Percentiles rank a stretch among this genome's conserved stretches.
Conservation (phyloP, 2,797 vertebrate species). For the Paramormyrops hopkinsi region DNA sequence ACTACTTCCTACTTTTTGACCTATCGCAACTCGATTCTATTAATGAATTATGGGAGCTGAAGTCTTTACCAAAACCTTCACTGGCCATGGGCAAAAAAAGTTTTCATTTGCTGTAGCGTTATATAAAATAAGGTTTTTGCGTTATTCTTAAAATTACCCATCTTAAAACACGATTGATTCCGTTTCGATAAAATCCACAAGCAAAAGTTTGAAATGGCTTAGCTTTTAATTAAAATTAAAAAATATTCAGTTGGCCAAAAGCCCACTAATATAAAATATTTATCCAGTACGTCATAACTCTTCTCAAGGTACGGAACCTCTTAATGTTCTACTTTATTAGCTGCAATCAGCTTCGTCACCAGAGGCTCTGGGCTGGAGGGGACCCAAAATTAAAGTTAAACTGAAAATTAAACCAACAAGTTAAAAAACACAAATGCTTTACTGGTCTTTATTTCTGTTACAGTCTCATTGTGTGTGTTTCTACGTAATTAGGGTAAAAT, state of each 20-base stretch:
- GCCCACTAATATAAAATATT: background rate
- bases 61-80: constrained; percentile 1
- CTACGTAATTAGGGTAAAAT: background rate
- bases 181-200: background rate
- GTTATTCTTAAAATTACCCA: background rate
- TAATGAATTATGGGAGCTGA: constrained; percentile 12
- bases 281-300: background rate
- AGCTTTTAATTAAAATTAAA: background rate
- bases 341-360: background rate
- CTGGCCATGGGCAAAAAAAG: background rate
- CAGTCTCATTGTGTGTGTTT: background rate
- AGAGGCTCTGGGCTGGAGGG: background rate
- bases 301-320: background rate
- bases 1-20: constrained; percentile 10
- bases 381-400: background rate
- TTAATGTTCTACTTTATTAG: background rate
- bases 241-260: background rate
- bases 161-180: background rate
- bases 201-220: background rate
- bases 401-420: background rate
- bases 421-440: background rate
- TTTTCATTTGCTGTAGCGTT: background rate
- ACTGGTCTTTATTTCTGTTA: background rate
- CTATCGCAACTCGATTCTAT: background rate
- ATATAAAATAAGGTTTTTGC: background rate